Conservation (phyloP, 2,888 invertebrate genomes). For the Copidosoma aretas region DNA sequence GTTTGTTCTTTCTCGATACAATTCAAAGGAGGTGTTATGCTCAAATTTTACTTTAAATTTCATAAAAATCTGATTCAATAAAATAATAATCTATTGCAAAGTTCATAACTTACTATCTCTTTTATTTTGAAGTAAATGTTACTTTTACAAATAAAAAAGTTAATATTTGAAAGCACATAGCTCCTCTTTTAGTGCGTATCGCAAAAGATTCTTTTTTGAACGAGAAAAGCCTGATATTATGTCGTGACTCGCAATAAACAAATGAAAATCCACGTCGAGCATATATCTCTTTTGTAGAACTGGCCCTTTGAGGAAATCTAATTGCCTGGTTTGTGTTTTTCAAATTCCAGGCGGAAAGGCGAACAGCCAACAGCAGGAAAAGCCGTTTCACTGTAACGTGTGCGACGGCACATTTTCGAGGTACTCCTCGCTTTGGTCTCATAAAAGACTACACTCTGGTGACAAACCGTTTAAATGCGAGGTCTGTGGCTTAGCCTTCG, state of each 20-base stretch:
- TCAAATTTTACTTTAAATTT: slow-evolving; percentile 19
- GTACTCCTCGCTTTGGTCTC: slow-evolving; percentile 88
- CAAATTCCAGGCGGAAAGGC: slow-evolving; percentile 61
- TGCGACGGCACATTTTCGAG: slow-evolving; percentile 82
- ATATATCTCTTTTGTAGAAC: slow-evolving; percentile 57
- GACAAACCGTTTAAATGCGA: slow-evolving; percentile 88
- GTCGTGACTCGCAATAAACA: slow-evolving; percentile 41
- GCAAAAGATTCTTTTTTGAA: slow-evolving; percentile 41
- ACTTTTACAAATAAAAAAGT: slow-evolving; percentile 2
- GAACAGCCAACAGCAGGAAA: slow-evolving; percentile 68
- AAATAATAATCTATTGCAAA: too few species aligned
- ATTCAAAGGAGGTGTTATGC: slow-evolving; percentile 39
- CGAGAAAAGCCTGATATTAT: slow-evolving; percentile 33
- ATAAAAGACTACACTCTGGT: slow-evolving; percentile 84
- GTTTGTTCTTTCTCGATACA: slow-evolving; percentile 45
- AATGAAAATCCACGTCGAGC: slow-evolving; percentile 43
- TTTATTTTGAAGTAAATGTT: not conserved
- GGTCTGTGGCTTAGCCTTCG: slow-evolving; percentile 86
- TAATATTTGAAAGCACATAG: slow-evolving; percentile 27
- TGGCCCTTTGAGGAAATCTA: slow-evolving; percentile 60
- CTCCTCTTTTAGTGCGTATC: slow-evolving; percentile 41
- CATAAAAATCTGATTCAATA: slow-evolving; percentile 1
- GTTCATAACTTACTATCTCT: too few species aligned
- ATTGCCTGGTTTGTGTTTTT: slow-evolving; percentile 51
- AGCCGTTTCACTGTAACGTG: slow-evolving; percentile 88